A percentile compares a stretch with the other conserved stretches of the same genome.
These are phyloP conservation scores for Oreochromis tanganicae DNA, from an alignment of 2,113 vertebrate genomes.

Conservation along the genomic window DNA sequence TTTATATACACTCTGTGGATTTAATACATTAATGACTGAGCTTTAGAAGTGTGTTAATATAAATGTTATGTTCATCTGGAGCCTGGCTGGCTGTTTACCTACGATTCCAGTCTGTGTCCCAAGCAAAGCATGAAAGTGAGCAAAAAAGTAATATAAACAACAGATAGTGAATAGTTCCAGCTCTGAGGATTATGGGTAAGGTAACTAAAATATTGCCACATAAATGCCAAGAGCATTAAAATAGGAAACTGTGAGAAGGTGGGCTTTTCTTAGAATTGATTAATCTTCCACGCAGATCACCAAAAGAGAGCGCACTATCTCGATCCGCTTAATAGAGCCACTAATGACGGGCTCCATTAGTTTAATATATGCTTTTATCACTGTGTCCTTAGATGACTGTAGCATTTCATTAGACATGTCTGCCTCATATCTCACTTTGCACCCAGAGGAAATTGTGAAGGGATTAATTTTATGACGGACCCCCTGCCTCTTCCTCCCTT, in stretches of 20 bases:
- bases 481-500: slow-evolving; percentile 57
- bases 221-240: not conserved
- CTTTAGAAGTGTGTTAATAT: not conserved
- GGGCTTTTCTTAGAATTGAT: slow-evolving; percentile 31
- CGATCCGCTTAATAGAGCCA: slow-evolving; percentile 50
- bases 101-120: not conserved
- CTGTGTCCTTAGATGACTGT: slow-evolving; percentile 64
- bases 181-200: not conserved
- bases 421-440: slow-evolving; percentile 73
- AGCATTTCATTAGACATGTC: slow-evolving; percentile 67
- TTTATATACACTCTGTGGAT: not conserved
- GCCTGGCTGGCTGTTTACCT: not conserved
- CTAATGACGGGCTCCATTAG: slow-evolving; percentile 69
- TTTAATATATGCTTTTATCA: slow-evolving; percentile 67
- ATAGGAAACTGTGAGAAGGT: not conserved
- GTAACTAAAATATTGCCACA: not conserved
- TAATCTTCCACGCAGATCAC: slow-evolving; percentile 47
- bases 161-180: not conserved
- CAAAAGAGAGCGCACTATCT: slow-evolving; percentile 34
- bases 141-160: not conserved
- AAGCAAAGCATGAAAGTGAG: not conserved
- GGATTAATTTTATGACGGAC: slow-evolving; percentile 73
- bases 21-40: not conserved
- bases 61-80: not conserved
- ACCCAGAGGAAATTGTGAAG: slow-evolving; percentile 69